Conservation (phyloP, 2,888 invertebrate species). For the Cosmorhoe ocellata region DNA sequence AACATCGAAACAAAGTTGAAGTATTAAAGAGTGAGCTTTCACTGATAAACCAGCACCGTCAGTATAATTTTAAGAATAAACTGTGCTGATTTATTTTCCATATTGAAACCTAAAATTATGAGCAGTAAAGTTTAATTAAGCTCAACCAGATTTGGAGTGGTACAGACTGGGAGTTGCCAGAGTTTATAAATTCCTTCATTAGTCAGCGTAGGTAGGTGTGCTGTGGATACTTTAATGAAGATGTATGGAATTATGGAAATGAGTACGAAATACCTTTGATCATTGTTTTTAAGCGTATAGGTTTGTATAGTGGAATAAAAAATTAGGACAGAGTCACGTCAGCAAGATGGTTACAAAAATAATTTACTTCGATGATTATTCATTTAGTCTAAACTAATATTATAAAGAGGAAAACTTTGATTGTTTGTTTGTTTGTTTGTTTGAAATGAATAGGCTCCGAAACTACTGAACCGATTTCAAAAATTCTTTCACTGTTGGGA, state of each 20-base stretch:
- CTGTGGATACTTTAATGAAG: constrained; percentile 29
- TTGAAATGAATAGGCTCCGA: no score
- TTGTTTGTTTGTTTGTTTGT: no score
- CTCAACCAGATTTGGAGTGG: not conserved
- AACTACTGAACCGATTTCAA: no score
- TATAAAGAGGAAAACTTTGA: no score
- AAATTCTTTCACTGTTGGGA: no score
- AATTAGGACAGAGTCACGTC: not conserved
- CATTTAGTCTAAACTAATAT: no score
- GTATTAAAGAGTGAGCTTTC: not conserved
- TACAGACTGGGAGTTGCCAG: constrained; percentile 36
- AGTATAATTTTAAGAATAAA: not conserved
- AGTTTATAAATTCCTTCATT: constrained; percentile 68
- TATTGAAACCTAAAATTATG: not conserved
- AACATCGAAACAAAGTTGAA: no score
- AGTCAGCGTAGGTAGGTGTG: constrained; percentile 44
- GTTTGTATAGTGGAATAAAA: not conserved
- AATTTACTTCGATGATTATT: no score
- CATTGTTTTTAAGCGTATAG: constrained; percentile 12
- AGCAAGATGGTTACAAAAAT: no score
- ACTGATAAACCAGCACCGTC: no score
- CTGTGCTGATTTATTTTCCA: no score
- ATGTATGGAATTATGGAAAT: constrained; percentile 32
- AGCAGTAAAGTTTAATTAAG: not conserved
- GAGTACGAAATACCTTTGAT: constrained; percentile 17